Base-by-base conservation (phyloP, 2,797 vertebrate species). In the Leptatherina wallacei region DNA sequence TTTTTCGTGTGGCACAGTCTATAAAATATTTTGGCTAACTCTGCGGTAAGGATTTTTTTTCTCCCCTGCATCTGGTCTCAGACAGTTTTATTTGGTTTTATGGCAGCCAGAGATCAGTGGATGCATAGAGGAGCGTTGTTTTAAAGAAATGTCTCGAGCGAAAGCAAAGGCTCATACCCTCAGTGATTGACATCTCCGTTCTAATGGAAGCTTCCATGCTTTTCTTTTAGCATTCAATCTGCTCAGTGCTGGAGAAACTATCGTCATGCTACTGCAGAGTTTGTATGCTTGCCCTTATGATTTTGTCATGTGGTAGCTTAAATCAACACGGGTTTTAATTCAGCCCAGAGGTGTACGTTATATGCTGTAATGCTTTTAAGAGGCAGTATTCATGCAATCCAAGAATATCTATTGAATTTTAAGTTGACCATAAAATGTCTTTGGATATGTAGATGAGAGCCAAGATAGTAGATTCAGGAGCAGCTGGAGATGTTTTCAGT, bases 61-160 rank as follows among this genome's bases (percentile, higher is more conserved):
- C 58, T 69, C 56, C 38, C 32, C 65, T 77, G 72, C 89, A 85
- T 89, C 84, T 92, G 88, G 86, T 89, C 83, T 84, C 78, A 35
- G 87, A 86, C 88, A 80, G 85, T 87, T 93, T 90, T 85, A 91
- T 90, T 89, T 90, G 72, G 75, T 88, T 91, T 88, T 80, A 86
- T 84, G 73, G 58, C 63, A 84, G 75, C 81, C 73, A 36, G 66
- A 86, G 85, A 92, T 93, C 89, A 90, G 85, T 88, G 85, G 83
- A 64, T 6, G 61, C 89, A 89, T 89, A 90, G 83, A 91, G 83
- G 30, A 84, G 42, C 14, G 66, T 71, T 35, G 32, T 59, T 67
- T 69, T 65, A 69, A 79, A 89, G 84, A 78, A 81, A 88, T 83
- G 69, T 57, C 72, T 75, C 86, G 73, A 88, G 69, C 27, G 30